phyloP scores from a whole-genome alignment of 2,888 invertebrate species.

The Pseudoips prasinana region DNA sequence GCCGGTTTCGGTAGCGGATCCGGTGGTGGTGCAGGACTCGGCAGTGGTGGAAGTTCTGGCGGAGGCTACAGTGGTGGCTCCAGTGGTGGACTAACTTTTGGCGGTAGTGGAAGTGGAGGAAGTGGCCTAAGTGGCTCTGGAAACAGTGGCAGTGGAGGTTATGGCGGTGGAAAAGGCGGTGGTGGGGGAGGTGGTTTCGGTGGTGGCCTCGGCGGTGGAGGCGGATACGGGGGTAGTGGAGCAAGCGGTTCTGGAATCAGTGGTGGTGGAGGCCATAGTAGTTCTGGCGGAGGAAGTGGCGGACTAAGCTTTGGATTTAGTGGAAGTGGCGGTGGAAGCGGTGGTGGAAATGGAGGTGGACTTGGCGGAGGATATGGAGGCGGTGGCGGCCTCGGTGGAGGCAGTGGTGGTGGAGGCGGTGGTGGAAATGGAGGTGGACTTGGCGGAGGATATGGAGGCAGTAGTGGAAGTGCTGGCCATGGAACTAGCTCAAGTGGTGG shows the following conservation, averaged over 20 bases:
- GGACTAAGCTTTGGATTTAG: conserved; percentile 6
- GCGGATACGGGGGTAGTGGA: conserved; percentile 7
- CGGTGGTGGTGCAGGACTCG: conserved; percentile 27
- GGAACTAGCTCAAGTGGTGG: no score
- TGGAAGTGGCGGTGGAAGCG: conserved; percentile 6
- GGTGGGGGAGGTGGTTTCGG: conserved; percentile 1
- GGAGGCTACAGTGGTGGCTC: conserved; percentile 27
- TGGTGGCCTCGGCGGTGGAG: conserved; percentile 30
- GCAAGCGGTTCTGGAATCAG: conserved; percentile 8
- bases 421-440: conserved; percentile 28
- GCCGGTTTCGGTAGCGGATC: conserved; percentile 30
- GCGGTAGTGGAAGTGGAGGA: background rate
- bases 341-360: conserved; percentile 28
- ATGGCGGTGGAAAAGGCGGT: conserved; percentile 11
- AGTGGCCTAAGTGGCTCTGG: no score
- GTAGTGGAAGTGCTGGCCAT: conserved; percentile 14
- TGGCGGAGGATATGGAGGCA: conserved; percentile 9
- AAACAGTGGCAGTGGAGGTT: no score
- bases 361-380: conserved; percentile 12
- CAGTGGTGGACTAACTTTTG: conserved; percentile 17
- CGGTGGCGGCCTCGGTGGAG: conserved; percentile 14
- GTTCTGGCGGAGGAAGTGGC: conserved; percentile 12
- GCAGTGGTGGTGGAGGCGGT: conserved; percentile 5
- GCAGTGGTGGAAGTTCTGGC: conserved; percentile 28
- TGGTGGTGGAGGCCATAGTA: conserved; percentile 27